phyloP scores from a whole-genome alignment of 2,113 vertebrate species.

The Ammodytes marinus region DNA sequence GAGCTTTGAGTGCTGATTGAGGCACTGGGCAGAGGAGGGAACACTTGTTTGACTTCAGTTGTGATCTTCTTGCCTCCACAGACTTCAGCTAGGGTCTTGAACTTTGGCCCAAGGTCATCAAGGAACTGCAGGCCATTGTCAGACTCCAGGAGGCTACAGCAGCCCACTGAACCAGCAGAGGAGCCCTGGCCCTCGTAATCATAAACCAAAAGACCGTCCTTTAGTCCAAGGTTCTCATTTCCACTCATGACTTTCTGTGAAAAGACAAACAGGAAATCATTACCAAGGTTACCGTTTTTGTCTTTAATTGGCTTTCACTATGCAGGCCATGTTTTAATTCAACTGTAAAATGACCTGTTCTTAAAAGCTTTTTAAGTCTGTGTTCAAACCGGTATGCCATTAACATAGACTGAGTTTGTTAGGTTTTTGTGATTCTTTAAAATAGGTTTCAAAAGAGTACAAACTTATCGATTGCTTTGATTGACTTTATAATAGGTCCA shows the following conservation, averaged over 20 bases:
- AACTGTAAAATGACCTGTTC: not conserved
- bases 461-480: not conserved
- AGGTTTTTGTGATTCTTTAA: not conserved
- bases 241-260: slow-evolving; percentile 85
- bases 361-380: too few relatives aligned
- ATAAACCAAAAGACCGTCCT: slow-evolving; percentile 89
- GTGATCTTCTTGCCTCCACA: slow-evolving; percentile 85
- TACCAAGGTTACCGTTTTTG: not conserved
- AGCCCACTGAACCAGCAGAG: slow-evolving; percentile 87
- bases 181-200: slow-evolving; percentile 87
- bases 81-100: slow-evolving; percentile 91
- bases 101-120: slow-evolving; percentile 89
- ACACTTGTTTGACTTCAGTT: slow-evolving; percentile 31
- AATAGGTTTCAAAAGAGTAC: not conserved
- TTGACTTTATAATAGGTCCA: too few relatives aligned
- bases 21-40: slow-evolving; percentile 38
- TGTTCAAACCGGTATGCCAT: not conserved
- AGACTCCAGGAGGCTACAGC: slow-evolving; percentile 89
- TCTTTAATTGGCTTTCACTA: not conserved
- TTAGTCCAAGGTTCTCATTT: slow-evolving; percentile 71
- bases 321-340: not conserved
- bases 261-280: slow-evolving; percentile 7
- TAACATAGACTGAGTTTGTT: not conserved
- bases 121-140: slow-evolving; percentile 88
- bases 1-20: slow-evolving; percentile 34